Percentiles rank a stretch among this genome's conserved stretches.
Evolutionary conservation across 1,140 invertebrate genomes (phyloP).

Genomic region (Meloidogyne exigua): DNA sequence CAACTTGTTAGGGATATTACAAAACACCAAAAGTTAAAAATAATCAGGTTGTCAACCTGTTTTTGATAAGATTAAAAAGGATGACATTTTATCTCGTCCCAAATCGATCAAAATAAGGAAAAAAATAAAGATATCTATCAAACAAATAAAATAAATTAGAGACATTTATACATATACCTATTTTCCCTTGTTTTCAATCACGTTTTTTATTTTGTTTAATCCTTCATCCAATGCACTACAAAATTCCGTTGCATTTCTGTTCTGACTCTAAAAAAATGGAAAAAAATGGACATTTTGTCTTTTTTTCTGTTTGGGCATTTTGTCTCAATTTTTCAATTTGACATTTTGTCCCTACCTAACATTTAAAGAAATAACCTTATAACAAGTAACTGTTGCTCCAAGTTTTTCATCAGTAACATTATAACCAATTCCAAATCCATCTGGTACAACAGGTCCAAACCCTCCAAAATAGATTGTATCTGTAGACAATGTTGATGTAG

Average conservation of each 20-base stretch:
- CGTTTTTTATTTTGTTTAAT: slow-evolving; percentile 14
- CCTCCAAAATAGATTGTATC: slow-evolving; percentile 83
- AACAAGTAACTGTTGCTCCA: slow-evolving; percentile 61
- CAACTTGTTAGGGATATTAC: not conserved
- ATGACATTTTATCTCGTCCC: too few species aligned
- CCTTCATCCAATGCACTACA: slow-evolving; percentile 7
- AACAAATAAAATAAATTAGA: too few species aligned
- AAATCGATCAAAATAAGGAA: too few species aligned
- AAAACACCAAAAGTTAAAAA: not conserved
- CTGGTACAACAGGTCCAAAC: slow-evolving; percentile 84
- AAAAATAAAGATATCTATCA: too few species aligned
- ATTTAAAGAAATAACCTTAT: slow-evolving; percentile 38
- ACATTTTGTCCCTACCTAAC: not conserved
- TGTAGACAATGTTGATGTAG: slow-evolving; percentile 87
- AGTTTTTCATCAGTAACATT: slow-evolving; percentile 56
- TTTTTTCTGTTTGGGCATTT: not conserved
- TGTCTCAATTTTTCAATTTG: not conserved
- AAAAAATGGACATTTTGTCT: not conserved
- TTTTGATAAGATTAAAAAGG: too few species aligned
- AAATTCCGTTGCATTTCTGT: slow-evolving; percentile 22
- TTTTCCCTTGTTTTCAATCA: slow-evolving; percentile 4
- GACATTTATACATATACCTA: not conserved
- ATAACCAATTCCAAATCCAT: slow-evolving; percentile 80
- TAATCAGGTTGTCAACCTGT: too few species aligned
- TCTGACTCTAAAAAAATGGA: slow-evolving; percentile 15